These are phyloP conservation scores for Saccostrea cuccullata DNA, from an alignment of 1,140 invertebrate genomes.

Conservation along the genomic window DNA sequence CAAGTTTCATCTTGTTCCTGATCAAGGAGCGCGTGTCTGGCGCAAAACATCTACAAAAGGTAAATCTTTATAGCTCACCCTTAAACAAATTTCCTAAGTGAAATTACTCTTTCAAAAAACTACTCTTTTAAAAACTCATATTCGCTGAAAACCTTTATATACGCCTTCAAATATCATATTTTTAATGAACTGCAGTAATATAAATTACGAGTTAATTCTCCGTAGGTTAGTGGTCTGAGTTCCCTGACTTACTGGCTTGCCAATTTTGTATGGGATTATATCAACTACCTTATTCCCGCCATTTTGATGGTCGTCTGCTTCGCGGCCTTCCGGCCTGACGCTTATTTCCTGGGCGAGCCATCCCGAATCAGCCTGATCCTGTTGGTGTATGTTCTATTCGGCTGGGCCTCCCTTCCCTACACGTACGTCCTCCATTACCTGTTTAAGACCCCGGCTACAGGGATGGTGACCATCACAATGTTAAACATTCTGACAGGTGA, in stretches of 20 bases:
- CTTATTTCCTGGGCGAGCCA: constrained; percentile 78
- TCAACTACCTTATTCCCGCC: constrained; percentile 75
- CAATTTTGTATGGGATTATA: constrained; percentile 85
- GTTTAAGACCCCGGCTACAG: constrained; percentile 74
- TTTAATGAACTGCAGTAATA: no score
- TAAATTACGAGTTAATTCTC: neutral
- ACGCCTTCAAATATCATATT: no score
- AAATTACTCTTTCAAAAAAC: no score
- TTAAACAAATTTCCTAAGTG: no score
- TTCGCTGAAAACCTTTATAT: no score
- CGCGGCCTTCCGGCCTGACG: constrained; percentile 78
- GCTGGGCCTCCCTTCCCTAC: constrained; percentile 72
- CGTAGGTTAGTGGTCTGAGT: constrained; percentile 80
- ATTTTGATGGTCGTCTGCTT: constrained; percentile 70
- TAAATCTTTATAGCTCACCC: constrained; percentile 57
- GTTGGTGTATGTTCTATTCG: constrained; percentile 78
- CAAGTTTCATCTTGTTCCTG: constrained; percentile 74
- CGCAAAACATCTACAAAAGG: constrained; percentile 75
- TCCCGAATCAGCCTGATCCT: constrained; percentile 78
- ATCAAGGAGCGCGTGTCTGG: constrained; percentile 72
- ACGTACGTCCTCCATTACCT: constrained; percentile 75
- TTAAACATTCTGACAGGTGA: constrained; percentile 74
- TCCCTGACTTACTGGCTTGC: constrained; percentile 86
- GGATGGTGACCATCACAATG: constrained; percentile 74
- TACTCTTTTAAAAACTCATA: no score